Evolutionary conservation across 1,140 invertebrate species (phyloP).

Genomic region (Euura lappo): DNA sequence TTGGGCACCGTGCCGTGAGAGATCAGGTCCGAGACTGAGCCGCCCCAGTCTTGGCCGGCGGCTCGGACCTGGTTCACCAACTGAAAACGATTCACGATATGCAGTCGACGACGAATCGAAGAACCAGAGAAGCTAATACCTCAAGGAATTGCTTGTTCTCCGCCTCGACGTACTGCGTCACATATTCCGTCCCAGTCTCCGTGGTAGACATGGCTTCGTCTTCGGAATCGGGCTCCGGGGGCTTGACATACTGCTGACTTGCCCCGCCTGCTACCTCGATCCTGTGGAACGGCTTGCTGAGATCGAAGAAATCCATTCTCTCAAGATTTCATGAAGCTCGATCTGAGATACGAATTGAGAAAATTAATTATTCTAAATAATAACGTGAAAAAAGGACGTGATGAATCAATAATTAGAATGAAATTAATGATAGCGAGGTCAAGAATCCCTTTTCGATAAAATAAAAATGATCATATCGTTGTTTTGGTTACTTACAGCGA

Average conservation of each 20-base stretch:
- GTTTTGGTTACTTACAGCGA: too few species aligned
- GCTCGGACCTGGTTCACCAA: not conserved
- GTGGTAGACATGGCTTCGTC: not conserved
- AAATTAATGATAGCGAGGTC: too few species aligned
- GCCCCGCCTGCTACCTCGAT: conserved; percentile 14
- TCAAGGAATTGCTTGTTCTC: conserved; percentile 40
- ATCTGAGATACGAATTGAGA: too few species aligned
- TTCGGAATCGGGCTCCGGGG: not conserved
- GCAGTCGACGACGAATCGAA: conserved; percentile 12
- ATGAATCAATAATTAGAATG: too few species aligned
- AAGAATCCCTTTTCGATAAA: too few species aligned
- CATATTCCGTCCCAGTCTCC: conserved; percentile 38
- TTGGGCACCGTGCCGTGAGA: conserved; percentile 40
- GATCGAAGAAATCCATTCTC: conserved; percentile 18
- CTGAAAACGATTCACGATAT: not conserved
- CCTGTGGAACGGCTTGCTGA: not conserved
- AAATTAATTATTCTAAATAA: too few species aligned
- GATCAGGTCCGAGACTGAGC: conserved; percentile 35
- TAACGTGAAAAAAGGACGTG: too few species aligned
- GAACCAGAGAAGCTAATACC: conserved; percentile 31
- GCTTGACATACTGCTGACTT: conserved; percentile 15
- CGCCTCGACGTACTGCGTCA: conserved; percentile 39
- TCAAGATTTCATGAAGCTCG: too few species aligned
- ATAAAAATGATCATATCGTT: too few species aligned
- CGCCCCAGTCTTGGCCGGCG: not conserved